A percentile compares a stretch with the other conserved stretches of the same genome.
These are phyloP conservation scores for Phaonia tiefii DNA, from an alignment of 2,888 invertebrate genomes.

Conservation along the genomic window DNA sequence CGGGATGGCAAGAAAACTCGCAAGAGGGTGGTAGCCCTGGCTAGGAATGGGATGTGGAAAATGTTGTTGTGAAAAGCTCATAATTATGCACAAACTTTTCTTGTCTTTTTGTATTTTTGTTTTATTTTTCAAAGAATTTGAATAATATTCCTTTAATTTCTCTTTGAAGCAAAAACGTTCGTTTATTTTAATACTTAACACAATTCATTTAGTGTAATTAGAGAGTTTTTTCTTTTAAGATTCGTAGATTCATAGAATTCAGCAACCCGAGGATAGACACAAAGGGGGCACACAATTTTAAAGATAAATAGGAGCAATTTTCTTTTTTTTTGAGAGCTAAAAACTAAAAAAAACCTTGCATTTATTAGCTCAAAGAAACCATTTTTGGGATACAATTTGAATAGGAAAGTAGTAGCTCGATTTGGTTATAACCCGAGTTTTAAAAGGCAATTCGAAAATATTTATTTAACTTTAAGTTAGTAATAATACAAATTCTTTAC, in stretches of 20 bases:
- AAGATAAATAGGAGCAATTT: neutral
- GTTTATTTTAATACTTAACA: constrained; percentile 1
- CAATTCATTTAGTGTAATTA: neutral
- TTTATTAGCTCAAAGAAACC: no score
- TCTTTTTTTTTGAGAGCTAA: neutral
- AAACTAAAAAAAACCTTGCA: no score
- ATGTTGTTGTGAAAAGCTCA: neutral
- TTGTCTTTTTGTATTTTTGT: no score
- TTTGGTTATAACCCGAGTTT: no score
- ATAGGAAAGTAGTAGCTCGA: no score
- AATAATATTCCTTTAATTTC: constrained; percentile 10
- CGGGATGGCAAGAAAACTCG: neutral
- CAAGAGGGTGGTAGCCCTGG: neutral
- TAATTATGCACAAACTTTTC: neutral
- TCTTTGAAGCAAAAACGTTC: neutral
- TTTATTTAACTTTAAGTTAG: no score
- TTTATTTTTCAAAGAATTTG: neutral
- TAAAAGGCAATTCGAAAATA: no score
- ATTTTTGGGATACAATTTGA: no score
- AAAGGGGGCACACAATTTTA: neutral
- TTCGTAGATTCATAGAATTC: neutral
- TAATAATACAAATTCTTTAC: no score
- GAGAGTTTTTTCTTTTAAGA: neutral
- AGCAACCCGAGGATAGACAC: neutral
- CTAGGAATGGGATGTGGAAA: no score